Base-by-base conservation (phyloP, 2,888 invertebrate species). In the Gymnosoma rotundatum region DNA sequence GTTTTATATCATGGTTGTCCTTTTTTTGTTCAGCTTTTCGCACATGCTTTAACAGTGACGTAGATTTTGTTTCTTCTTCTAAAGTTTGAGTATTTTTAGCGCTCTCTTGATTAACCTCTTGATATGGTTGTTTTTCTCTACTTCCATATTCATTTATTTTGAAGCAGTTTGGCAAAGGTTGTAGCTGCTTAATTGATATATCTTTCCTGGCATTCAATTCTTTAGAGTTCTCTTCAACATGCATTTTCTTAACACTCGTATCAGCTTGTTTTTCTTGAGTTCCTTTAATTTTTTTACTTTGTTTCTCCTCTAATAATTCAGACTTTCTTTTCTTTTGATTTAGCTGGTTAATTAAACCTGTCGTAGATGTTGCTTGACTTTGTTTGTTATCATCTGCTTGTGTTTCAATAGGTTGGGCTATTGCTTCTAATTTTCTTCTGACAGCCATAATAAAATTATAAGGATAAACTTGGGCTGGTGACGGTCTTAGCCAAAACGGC, bases 381-480 rank as follows among this genome's bases (percentile, higher is more conserved):
- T 73, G 21, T 69, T 50, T 72, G 12, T 6, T 52, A 70, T 12
- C 3, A 8, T 16, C 66, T 12, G 10, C 12, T 8, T 18, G 54
- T 70, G 50, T n/a, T 38, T 21, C 42, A 4, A 84, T 64, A 1
- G 89, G 88, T 70, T 89, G 87, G 3, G 89, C 87, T 38, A 90
- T 88, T 7, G 90, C 88, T 83, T 91, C 91, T 10, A 94, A 89
- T 87, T 95, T 95, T 83, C 93, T 92, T 86, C 94, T 93, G 10
- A 94, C 94, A 61, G 94, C 94, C 88, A 93, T 93, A 58, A 94
- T 94, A 87, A 95, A 94, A 87, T 94, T 94, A 86, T 94, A 94
- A 18, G 94, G 94, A 91, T 93, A 93, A 8, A 93, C 92, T 86
- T 93, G 90, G 7, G 93, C 89, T 14, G 92, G 83, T 2, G 90